These are phyloP conservation scores for Paramisgurnus dabryanus DNA, from an alignment of 2,113 vertebrate species.

Conservation along the genomic window DNA sequence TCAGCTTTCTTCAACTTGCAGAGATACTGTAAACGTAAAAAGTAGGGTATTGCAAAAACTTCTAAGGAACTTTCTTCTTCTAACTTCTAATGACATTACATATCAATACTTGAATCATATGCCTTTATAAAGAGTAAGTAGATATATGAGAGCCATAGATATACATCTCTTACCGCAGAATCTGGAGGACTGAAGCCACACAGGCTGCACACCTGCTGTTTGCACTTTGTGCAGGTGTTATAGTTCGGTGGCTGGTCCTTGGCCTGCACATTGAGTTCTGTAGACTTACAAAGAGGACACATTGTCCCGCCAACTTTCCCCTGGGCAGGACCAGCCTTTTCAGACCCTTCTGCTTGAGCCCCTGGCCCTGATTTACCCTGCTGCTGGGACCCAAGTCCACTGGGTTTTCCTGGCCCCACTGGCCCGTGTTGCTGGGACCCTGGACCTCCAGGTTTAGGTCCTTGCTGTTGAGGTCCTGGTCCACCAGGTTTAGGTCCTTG, in stretches of 20 bases:
- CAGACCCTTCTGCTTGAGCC: constrained; percentile 48
- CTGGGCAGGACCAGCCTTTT: constrained; percentile 51
- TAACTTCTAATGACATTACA: not conserved
- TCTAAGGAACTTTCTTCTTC: no score
- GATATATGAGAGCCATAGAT: not conserved
- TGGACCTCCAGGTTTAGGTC: constrained; percentile 61
- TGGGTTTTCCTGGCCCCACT: constrained; percentile 43
- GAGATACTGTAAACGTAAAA: not conserved
- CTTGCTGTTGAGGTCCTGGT: constrained; percentile 51
- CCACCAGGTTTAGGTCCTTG: constrained; percentile 59
- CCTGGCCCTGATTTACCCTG: constrained; percentile 59
- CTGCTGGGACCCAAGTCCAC: constrained; percentile 55
- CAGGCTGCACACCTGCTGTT: constrained; percentile 90
- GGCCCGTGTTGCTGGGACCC: constrained; percentile 53
- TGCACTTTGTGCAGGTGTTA: constrained; percentile 91
- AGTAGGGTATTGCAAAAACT: no score
- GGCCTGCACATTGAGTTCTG: constrained; percentile 80
- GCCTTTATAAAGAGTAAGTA: not conserved
- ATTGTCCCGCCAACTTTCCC: constrained; percentile 69
- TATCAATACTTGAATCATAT: not conserved
- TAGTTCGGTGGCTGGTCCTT: constrained; percentile 87
- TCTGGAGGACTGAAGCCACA: constrained; percentile 95
- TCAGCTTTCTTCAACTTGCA: not conserved
- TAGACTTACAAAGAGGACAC: constrained; percentile 92
- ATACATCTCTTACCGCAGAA: constrained; percentile 70